Conservation (phyloP, 2,888 invertebrate genomes). For the Metallyticus violacea region DNA sequence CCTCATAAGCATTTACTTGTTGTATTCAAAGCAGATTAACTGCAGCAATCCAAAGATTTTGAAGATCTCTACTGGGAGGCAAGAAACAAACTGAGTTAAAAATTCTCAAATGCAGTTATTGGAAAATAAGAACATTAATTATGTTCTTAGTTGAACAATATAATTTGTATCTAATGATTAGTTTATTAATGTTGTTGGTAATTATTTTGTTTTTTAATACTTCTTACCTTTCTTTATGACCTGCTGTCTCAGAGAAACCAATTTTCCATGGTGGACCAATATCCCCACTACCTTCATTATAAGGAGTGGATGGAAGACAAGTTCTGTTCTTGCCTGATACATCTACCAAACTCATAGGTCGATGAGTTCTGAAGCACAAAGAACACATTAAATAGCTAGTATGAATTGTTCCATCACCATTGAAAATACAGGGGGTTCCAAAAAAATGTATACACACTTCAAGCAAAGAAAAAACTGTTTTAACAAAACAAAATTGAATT, state of each 20-base stretch:
- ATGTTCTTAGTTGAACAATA: too few relatives aligned
- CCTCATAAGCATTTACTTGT: neutral
- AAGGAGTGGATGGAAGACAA: slow-evolving; percentile 57
- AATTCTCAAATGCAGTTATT: neutral
- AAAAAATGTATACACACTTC: too few relatives aligned
- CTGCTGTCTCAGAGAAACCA: slow-evolving; percentile 83
- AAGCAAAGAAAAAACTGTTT: too few relatives aligned
- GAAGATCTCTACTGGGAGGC: neutral
- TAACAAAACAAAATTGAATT: too few relatives aligned
- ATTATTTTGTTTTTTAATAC: neutral
- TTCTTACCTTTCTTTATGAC: slow-evolving; percentile 58
- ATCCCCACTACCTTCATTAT: slow-evolving; percentile 54
- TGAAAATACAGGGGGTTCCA: too few relatives aligned
- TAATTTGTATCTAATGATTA: neutral
- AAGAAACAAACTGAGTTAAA: neutral
- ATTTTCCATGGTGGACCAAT: slow-evolving; percentile 72
- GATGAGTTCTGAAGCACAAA: slow-evolving; percentile 50
- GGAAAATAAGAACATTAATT: neutral
- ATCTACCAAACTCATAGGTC: slow-evolving; percentile 79
- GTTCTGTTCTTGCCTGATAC: slow-evolving; percentile 76
- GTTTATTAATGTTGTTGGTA: neutral
- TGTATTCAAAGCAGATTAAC: too few relatives aligned
- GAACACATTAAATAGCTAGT: neutral
- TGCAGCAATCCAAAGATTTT: neutral
- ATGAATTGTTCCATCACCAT: neutral